Conservation (phyloP, 2,113 vertebrate genomes). For the Passer montanus region DNA sequence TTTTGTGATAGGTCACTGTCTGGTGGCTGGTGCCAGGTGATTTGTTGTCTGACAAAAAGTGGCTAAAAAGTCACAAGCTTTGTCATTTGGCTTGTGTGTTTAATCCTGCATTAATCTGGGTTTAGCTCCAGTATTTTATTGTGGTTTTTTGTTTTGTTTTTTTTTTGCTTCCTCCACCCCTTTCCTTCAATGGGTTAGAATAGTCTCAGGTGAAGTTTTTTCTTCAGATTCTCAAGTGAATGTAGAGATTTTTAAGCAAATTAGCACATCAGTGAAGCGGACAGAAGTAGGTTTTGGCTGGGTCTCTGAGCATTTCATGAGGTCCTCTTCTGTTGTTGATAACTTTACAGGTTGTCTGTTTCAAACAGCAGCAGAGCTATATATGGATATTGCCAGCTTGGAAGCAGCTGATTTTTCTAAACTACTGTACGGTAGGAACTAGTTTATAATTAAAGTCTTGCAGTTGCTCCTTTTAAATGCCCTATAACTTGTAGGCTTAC, state of each 20-base stretch:
- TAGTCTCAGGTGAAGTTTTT: not conserved
- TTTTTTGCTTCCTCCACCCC: not conserved
- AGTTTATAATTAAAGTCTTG: slow-evolving; percentile 67
- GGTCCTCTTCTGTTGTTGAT: slow-evolving; percentile 72
- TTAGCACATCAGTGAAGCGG: slow-evolving; percentile 58
- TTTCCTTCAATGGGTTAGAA: not conserved
- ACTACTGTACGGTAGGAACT: slow-evolving; percentile 64
- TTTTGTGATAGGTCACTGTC: not conserved
- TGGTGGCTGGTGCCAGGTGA: not conserved
- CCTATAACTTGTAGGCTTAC: slow-evolving; percentile 51
- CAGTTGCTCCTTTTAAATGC: slow-evolving; percentile 62
- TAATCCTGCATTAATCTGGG: not conserved
- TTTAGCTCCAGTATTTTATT: not conserved
- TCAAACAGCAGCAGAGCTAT: slow-evolving; percentile 67
- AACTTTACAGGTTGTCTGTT: slow-evolving; percentile 74
- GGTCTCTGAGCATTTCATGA: slow-evolving; percentile 73
- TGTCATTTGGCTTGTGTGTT: not conserved
- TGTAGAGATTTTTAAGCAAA: slow-evolving; percentile 41
- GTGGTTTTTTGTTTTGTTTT: not conserved
- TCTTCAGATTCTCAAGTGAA: slow-evolving; percentile 21
- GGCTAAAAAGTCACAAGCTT: not conserved
- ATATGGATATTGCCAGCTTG: slow-evolving; percentile 62
- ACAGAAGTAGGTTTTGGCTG: slow-evolving; percentile 46
- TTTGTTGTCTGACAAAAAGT: not conserved
- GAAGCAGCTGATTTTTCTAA: slow-evolving; percentile 65